phyloP scores from a whole-genome alignment of 2,888 invertebrate genomes.

The Ormyrus labotus region DNA sequence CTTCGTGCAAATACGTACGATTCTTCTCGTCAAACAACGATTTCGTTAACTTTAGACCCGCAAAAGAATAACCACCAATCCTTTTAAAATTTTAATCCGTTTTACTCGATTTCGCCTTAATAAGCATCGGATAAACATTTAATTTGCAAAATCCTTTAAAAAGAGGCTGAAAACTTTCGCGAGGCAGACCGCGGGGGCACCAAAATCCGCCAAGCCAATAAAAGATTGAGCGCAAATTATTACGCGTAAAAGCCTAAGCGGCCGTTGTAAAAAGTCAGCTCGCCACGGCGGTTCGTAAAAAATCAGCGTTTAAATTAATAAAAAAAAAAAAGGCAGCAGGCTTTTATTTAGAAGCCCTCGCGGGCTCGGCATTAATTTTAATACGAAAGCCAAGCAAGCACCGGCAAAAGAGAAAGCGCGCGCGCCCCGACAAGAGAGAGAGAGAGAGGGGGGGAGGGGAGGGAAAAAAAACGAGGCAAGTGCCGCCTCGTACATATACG shows the following conservation, averaged over 20 bases:
- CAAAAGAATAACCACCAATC: too few relatives aligned
- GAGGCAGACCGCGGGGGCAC: not conserved
- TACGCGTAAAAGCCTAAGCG: too few relatives aligned
- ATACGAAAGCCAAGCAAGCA: constrained; percentile 2
- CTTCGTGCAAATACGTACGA: too few relatives aligned
- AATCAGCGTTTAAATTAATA: not conserved
- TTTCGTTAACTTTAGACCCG: too few relatives aligned
- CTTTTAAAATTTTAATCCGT: too few relatives aligned
- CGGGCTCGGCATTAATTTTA: constrained; percentile 18
- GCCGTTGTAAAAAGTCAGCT: too few relatives aligned
- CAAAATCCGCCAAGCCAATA: not conserved
- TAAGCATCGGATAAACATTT: too few relatives aligned
- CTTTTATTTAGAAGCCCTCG: not conserved
- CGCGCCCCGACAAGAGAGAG: not conserved
- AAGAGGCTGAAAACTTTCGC: not conserved
- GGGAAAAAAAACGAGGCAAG: not conserved
- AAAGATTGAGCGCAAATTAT: not conserved
- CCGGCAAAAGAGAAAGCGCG: not conserved
- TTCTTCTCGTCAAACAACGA: too few relatives aligned
- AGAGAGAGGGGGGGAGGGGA: not conserved
- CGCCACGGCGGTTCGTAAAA: too few relatives aligned
- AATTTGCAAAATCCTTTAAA: not conserved
- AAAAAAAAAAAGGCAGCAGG: not conserved
- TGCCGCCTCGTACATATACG: not conserved
- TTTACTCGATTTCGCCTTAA: too few relatives aligned